These are phyloP conservation scores for Otolemur garnettii DNA, from an alignment of 2,113 vertebrate genomes.

Conservation along the genomic window DNA sequence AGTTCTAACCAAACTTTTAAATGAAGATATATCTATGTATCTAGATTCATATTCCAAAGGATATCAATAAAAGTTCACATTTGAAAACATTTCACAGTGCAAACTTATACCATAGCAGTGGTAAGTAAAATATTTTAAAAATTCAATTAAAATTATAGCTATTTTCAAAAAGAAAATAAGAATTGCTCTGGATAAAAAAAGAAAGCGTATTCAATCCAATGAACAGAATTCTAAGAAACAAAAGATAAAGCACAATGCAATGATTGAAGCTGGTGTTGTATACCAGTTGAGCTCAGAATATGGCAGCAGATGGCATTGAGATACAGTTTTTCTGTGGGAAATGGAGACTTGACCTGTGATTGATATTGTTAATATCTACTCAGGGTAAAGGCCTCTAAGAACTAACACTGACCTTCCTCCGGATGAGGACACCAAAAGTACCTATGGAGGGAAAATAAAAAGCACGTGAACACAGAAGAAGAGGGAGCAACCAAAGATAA, in stretches of 20 bases:
- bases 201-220: not conserved
- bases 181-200: not conserved
- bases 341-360: rapidly evolving
- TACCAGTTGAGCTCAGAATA: not conserved
- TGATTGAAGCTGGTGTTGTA: not conserved
- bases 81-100: not conserved
- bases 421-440: not conserved
- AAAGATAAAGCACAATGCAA: not conserved
- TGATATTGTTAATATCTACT: not conserved
- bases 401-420: not conserved
- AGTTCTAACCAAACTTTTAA: constrained; percentile 1
- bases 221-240: no score
- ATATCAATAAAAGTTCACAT: not conserved
- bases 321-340: not conserved
- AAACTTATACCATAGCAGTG: not conserved
- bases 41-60: not conserved
- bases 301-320: not conserved
- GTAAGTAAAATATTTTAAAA: not conserved
- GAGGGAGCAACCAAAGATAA: not conserved
- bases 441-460: not conserved
- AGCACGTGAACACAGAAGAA: not conserved
- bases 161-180: not conserved
- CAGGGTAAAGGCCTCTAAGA: not conserved
- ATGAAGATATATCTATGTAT: not conserved
- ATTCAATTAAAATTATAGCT: not conserved